phyloP scores from a whole-genome alignment of 2,113 vertebrate genomes.

The Typhlomys cinereus region DNA sequence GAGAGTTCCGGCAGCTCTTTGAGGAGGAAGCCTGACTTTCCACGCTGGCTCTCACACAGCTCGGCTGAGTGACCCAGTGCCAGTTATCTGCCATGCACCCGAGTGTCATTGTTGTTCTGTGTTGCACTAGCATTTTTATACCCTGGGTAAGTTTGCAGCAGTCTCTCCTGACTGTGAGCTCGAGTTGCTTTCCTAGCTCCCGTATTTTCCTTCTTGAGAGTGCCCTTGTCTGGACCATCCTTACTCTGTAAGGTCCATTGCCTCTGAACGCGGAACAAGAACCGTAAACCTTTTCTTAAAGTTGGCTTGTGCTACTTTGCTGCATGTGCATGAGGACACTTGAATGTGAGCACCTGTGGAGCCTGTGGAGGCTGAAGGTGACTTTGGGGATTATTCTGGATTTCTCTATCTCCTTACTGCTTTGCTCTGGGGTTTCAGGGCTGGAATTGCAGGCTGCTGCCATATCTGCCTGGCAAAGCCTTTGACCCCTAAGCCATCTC shows the following conservation, averaged over 20 bases:
- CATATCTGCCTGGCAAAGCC: too few species aligned
- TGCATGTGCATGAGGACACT: too few species aligned
- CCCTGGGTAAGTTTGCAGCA: not conserved
- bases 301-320: too few species aligned
- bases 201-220: not conserved
- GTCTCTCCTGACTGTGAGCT: not conserved
- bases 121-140: fast-evolving
- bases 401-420: too few species aligned
- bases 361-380: too few species aligned
- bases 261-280: not conserved
- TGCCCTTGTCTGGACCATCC: not conserved
- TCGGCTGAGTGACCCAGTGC: not conserved
- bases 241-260: not conserved
- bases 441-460: too few species aligned
- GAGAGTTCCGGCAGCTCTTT: not conserved
- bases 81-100: fast-evolving
- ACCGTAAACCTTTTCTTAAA: not conserved
- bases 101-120: fast-evolving
- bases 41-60: not conserved
- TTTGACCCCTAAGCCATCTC: too few species aligned
- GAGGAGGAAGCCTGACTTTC: not conserved
- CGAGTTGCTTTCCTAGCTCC: not conserved
- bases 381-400: too few species aligned
- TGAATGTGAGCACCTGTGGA: too few species aligned
- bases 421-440: too few species aligned